Evolutionary conservation across 1,140 invertebrate species (phyloP), one percentile per base, ranked within the genome.

Genomic region (Pomacea maculata): DNA sequence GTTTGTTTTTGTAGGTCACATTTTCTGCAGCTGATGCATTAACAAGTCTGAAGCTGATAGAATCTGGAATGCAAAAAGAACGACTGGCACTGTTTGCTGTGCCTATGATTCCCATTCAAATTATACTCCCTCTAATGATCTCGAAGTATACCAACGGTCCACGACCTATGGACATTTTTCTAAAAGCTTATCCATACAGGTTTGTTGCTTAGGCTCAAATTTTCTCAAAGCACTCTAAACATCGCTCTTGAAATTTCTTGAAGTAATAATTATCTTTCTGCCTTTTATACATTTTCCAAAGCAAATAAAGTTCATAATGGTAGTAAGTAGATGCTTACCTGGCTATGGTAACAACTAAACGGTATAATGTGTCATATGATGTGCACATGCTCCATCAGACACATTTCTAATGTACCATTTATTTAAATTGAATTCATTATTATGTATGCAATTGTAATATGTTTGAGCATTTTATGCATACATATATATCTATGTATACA

Each of bases 21-120:
- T 99, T 99, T 93, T 95, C 97, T 77, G 96, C 98, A n/a, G 95
- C 96, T 83, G 99, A 99, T 93, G 94, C 96, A 55, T 96, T 99
- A 0, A 98, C 98, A 29, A 95, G 95, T 57, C 93, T 99, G 75
- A 99, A 99, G 92, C 92, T 99, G 34, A 95, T 99, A 12, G 98
- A 99, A 92, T 94, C 95, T 74, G 98, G 99, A 54, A 95, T 99
- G 70, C 97, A 97, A 0, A 98, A 98, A 89, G 98, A 99, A 89
- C 95, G 96, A 83, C 91, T 99, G 73, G 98, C 98, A 0, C 90
- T 99, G 67, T 92, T 99, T 86, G 92, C 90, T 61, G 94, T 99
- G 25, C 97, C 97, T 12, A 92, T 99, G 88, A 95, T 98, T 71
- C 98, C 98, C 19, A 92, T 99, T 54, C 98, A 99, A 92, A 97